Percentiles rank a stretch among this genome's conserved stretches.
These are phyloP conservation scores for Eupeodes corollae DNA, from an alignment of 1,140 invertebrate species.

Conservation along the genomic window DNA sequence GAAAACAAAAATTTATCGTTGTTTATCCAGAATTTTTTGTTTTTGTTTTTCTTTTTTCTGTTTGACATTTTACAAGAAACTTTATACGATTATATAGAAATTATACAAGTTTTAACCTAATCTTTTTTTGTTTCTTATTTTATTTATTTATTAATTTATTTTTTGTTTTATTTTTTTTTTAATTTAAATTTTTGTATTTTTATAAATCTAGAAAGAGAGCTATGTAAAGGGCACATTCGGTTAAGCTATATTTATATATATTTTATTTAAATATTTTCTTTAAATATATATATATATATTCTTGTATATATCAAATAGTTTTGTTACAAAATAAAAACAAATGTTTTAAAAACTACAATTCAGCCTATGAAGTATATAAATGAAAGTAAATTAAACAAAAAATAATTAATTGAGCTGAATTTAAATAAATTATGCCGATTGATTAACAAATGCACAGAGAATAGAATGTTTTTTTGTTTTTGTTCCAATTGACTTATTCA, in stretches of 20 bases:
- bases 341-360: slow-evolving; percentile 8
- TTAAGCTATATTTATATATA: slow-evolving; percentile 37
- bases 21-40: slow-evolving; percentile 10
- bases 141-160: slow-evolving; percentile 7
- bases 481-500: no score
- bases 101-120: slow-evolving; percentile 11
- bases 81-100: slow-evolving; percentile 9
- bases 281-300: slow-evolving; percentile 7
- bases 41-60: slow-evolving; percentile 23
- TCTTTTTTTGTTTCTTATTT: slow-evolving; percentile 10
- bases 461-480: no score
- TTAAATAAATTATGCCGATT: no score
- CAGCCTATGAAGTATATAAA: slow-evolving; percentile 9
- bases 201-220: slow-evolving; percentile 33
- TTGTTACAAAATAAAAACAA: not conserved
- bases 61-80: slow-evolving; percentile 11
- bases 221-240: slow-evolving; percentile 39
- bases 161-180: not conserved
- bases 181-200: slow-evolving; percentile 2
- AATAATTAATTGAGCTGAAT: no score
- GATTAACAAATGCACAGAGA: no score
- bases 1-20: not conserved
- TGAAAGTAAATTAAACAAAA: not conserved
- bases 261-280: slow-evolving; percentile 17
- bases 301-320: not conserved